Percentiles rank a stretch among this genome's conserved stretches.
phyloP scores from a whole-genome alignment of 2,797 vertebrate species.

The Notoglanidium macrostoma region DNA sequence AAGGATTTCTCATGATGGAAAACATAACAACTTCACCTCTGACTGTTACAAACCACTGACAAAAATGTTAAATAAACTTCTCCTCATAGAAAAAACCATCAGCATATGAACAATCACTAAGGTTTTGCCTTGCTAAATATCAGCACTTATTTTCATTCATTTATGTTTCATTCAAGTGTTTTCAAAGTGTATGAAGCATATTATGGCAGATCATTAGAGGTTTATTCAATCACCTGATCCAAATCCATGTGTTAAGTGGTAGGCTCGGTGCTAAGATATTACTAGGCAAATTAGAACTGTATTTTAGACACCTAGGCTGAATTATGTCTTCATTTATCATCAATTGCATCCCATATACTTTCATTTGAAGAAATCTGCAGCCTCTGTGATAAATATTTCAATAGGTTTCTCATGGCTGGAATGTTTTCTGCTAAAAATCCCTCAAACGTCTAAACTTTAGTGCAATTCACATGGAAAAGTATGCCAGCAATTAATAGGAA shows the following conservation, averaged over 20 bases:
- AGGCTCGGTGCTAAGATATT: not conserved
- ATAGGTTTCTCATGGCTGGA: not conserved
- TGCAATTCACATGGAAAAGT: not conserved
- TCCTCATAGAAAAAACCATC: not conserved
- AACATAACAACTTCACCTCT: not conserved
- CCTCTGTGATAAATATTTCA: not conserved
- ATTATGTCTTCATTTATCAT: constrained; percentile 29
- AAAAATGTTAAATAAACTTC: not conserved
- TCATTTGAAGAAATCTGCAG: not conserved
- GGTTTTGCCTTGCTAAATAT: not conserved
- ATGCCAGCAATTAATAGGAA: not conserved
- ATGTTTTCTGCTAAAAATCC: constrained; percentile 9
- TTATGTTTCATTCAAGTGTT: not conserved
- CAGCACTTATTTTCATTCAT: too few relatives aligned
- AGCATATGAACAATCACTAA: not conserved
- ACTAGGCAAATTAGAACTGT: constrained; percentile 21
- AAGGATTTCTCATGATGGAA: not conserved
- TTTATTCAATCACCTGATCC: not conserved
- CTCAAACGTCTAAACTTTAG: not conserved
- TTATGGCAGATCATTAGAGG: not conserved
- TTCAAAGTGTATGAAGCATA: not conserved
- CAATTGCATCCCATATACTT: not conserved
- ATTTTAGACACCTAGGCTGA: not conserved
- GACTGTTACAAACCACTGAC: not conserved
- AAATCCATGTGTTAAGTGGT: not conserved